Conservation (phyloP, 2,888 invertebrate genomes). For the Macroteleia sp. region DNA sequence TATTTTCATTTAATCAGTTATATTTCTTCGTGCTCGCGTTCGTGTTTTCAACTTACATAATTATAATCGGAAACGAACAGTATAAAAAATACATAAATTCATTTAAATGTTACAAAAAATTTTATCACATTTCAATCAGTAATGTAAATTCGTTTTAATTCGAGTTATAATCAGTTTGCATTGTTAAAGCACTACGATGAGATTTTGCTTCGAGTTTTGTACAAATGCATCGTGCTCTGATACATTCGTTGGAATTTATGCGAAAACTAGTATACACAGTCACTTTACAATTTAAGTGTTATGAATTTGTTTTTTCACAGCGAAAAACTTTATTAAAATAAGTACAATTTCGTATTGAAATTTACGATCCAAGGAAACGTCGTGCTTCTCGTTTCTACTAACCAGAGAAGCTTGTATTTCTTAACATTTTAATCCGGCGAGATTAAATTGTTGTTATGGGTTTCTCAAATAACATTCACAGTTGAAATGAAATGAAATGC, state of each 20-base stretch:
- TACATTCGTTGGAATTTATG: conserved; percentile 37
- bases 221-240: conserved; percentile 12
- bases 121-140: no score
- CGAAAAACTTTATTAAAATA: conserved; percentile 40
- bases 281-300: conserved; percentile 36
- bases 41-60: no score
- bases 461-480: neutral
- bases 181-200: no score
- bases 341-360: conserved; percentile 19
- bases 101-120: no score
- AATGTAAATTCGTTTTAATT: no score
- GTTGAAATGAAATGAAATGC: neutral
- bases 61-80: no score
- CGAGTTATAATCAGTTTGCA: no score
- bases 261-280: conserved; percentile 26
- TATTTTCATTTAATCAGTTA: no score
- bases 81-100: no score
- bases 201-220: no score
- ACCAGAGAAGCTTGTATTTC: neutral
- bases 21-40: no score
- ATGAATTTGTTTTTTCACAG: conserved; percentile 25
- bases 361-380: conserved; percentile 19
- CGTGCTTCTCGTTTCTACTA: conserved; percentile 19
- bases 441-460: conserved; percentile 21
- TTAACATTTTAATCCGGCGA: conserved; percentile 20